Conservation (phyloP, 2,113 vertebrate species). For the Dendrocopos noguchii region DNA sequence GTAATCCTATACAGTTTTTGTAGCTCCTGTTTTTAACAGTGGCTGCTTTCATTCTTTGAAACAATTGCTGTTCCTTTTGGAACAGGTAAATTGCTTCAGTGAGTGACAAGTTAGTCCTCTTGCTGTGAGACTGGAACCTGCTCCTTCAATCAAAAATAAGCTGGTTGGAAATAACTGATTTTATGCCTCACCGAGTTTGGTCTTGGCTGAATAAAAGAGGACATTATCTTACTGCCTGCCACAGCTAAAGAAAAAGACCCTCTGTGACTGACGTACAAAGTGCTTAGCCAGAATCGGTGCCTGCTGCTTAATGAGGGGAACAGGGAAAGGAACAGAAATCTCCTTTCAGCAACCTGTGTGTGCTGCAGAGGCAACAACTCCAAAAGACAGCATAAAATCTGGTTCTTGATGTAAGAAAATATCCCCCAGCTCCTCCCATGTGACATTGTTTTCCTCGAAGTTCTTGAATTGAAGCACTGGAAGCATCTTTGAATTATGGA, state of each 20-base stretch:
- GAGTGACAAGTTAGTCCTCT: constrained; percentile 69
- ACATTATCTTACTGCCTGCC: constrained; percentile 62
- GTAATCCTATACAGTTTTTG: background rate
- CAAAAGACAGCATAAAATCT: background rate
- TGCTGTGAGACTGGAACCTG: constrained; percentile 60
- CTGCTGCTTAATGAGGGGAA: background rate
- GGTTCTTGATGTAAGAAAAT: background rate
- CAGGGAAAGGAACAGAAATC: background rate
- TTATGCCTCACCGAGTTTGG: constrained; percentile 72
- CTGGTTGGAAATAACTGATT: constrained; percentile 80
- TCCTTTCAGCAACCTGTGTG: background rate
- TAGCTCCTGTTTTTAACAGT: constrained; percentile 1
- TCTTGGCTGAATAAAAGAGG: constrained; percentile 67
- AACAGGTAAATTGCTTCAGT: constrained; percentile 65
- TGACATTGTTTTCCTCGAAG: background rate
- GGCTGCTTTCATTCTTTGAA: constrained; percentile 28
- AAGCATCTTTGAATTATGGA: background rate
- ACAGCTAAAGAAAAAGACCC: background rate
- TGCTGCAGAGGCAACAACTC: background rate
- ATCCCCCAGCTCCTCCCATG: background rate
- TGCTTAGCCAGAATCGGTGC: background rate
- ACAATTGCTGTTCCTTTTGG: constrained; percentile 47
- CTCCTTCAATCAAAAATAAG: constrained; percentile 63
- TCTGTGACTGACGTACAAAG: background rate
- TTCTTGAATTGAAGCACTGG: background rate